Base-by-base conservation (phyloP, 2,797 vertebrate species). In the Labroides dimidiatus region DNA sequence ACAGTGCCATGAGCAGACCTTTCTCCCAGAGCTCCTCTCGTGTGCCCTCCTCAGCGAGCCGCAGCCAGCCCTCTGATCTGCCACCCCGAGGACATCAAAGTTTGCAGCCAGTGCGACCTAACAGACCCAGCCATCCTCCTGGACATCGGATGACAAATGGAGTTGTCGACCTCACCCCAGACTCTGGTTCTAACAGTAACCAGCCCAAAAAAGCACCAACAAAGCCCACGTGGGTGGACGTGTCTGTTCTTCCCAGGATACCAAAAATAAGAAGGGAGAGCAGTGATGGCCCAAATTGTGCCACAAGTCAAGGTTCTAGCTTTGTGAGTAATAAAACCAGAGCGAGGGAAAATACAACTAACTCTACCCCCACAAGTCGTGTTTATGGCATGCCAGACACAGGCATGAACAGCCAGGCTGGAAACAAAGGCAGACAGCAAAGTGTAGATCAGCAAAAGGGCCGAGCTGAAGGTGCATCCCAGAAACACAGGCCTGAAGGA, bases 201-300 rank as follows among this genome's bases (percentile, higher is more conserved):
- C 79, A 87, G 6, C 44, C 81, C 45, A 89, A 78, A 48, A 95
- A 92, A 69, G 83, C 78, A 13, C 76, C 92, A 10, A 68, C 81
- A 9, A 96, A 95, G 54, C 93, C 95, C 8, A 90, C 90, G 72
- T 93, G 94, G 94, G 91, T 94, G 3, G 95, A 96, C 64, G 93
- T 98, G 64, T 95, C 95, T 0, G 94, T 93, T 69, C 94, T 99
- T 65, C 98, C 98, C 54, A 93, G 95, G 87, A 99, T 98, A 95
- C 98, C 98, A 90, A 99, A 97, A 95, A 94, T 98, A 82, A 96
- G 94, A 87, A 94, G 92, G 69, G 95, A 95, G 69, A 76, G 59
- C 48, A 64, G 62, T 21, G 50, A 80, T 45, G 43, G 50, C 67
- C 30, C 57, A 70, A 73, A 77, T 50, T 43, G 62, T 13, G 64